Percentiles rank a stretch among this genome's conserved stretches.
phyloP scores from a whole-genome alignment of 2,888 invertebrate genomes.

The Aporophyla lueneburgensis region DNA sequence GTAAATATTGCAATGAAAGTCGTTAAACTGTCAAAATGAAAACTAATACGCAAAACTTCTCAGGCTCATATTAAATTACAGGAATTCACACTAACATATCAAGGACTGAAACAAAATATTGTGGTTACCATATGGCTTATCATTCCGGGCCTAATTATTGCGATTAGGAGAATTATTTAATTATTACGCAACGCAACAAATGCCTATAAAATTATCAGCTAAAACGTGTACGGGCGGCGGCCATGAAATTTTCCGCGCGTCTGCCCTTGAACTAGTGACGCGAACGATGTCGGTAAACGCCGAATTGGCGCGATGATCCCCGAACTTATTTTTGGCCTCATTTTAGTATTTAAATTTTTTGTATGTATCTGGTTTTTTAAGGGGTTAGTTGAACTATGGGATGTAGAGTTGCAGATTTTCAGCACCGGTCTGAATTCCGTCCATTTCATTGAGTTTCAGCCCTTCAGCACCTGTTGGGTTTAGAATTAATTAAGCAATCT shows the following conservation, averaged over 20 bases:
- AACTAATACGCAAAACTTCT: no score
- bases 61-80: not conserved
- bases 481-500: not conserved
- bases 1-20: no score
- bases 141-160: conserved; percentile 57
- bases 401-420: not conserved
- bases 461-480: not conserved
- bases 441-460: not conserved
- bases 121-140: conserved; percentile 52
- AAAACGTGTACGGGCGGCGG: conserved; percentile 64
- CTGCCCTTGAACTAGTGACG: conserved; percentile 79
- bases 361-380: not conserved
- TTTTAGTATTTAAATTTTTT: not conserved
- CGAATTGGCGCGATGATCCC: conserved; percentile 36
- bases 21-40: no score
- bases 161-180: conserved; percentile 63
- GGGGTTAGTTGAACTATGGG: not conserved
- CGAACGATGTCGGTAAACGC: conserved; percentile 64
- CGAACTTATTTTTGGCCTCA: conserved; percentile 4
- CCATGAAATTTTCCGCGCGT: conserved; percentile 74
- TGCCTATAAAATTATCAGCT: conserved; percentile 67
- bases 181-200: conserved; percentile 61
- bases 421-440: not conserved
- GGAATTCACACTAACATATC: conserved; percentile 18
- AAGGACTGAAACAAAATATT: conserved; percentile 24